phyloP scores from a whole-genome alignment of 2,888 invertebrate genomes.

The Pinctada fucata region DNA sequence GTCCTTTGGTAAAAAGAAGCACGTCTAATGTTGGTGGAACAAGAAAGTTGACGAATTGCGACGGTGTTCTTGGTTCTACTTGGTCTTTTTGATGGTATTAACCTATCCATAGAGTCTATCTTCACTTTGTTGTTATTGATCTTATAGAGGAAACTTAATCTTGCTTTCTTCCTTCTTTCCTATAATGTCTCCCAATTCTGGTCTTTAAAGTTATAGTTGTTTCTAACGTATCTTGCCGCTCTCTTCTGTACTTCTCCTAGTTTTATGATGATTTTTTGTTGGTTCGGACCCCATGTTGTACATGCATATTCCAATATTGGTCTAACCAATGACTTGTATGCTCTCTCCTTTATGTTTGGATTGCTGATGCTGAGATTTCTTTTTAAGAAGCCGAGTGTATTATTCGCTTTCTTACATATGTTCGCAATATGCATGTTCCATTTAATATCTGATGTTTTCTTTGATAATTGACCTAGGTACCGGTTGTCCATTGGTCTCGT shows the following conservation, averaged over 20 bases:
- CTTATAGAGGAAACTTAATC: conserved; percentile 15
- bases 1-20: conserved; percentile 13
- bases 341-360: not conserved
- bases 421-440: not conserved
- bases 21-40: not conserved
- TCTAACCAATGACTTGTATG: not conserved
- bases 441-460: not conserved
- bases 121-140: conserved; percentile 12
- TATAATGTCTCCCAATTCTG: not conserved
- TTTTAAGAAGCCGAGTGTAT: not conserved
- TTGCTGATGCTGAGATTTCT: not conserved
- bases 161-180: conserved; percentile 1
- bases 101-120: conserved; percentile 5
- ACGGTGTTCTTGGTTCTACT: not conserved
- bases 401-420: conserved; percentile 1
- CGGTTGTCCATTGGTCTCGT: no score
- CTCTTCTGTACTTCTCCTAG: not conserved
- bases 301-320: not conserved
- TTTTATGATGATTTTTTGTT: not conserved
- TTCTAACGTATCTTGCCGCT: not conserved
- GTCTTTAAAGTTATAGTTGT: not conserved
- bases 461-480: no score
- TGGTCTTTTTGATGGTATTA: not conserved
- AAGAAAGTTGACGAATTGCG: conserved; percentile 1
- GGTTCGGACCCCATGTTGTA: not conserved